Evolutionary conservation across 2,113 vertebrate species (phyloP), one percentile per base, ranked within the genome.

Genomic region (Atlantisia rogersi): DNA sequence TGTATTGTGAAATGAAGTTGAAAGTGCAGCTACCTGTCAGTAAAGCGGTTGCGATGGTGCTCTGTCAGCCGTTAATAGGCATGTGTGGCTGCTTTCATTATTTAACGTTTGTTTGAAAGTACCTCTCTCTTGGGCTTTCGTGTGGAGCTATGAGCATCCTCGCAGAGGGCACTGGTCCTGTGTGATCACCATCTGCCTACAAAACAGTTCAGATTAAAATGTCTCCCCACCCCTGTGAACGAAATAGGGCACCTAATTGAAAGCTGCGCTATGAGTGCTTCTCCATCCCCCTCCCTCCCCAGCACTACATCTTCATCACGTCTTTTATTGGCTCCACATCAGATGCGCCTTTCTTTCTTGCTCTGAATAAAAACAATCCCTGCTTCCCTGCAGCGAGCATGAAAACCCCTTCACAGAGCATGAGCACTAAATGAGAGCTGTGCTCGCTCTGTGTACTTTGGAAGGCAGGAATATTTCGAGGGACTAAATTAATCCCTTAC

Each of bases 241-340:
- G 69, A 91, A 95, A 86, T 12, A 69, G 50, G 44, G 31, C 74
- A 40, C 35, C 53, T 96, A 93, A 95, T 93, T 96, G 88, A 96
- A 95, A 97, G 94, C 83, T 48, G 28, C 0, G 1, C 94, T 67
- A 59, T 0, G 13, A 95, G 67, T 1, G 73, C 88, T 87, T 35
- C 81, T 59, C 70, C 68, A n/a, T 84, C 25, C 39, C 69, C 69
- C 69, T 94, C 70, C 91, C 77, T 92, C 83, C 74, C 80, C 63
- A 79, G 88, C 83, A 35, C 70, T 86, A 92, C 81, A 40, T 87
- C 91, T 77, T 82, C 75, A 65, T 79, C 0, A 0, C 44, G 16
- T 76, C 95, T 92, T 96, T 97, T 96, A 92, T 93, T 10, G 5
- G 69, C 92, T 65, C 44, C 18, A 79, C 70, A 80, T 94, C 86